Base-by-base conservation (phyloP, 2,113 vertebrate genomes). In the Hymenochirus boettgeri region DNA sequence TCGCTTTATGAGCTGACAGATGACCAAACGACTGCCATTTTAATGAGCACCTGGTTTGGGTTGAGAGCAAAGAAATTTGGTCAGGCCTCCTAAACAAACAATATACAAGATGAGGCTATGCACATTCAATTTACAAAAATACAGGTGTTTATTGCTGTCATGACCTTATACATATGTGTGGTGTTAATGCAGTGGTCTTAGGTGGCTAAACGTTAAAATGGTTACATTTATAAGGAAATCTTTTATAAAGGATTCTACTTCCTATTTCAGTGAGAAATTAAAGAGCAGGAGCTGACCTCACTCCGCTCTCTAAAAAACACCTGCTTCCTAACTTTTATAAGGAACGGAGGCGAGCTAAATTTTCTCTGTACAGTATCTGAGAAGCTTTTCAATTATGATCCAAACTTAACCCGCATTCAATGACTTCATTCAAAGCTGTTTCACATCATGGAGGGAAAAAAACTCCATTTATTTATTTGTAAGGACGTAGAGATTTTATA, bases 391-490 rank as follows among this genome's bases (percentile, higher is more conserved):
- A 83, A 75, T 75, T 71, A 72, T 63, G 82, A 70, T 83, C 82
- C 84, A 85, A 88, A 76, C 82, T 75, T 88, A 86, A 85, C 79
- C 85, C 84, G 75, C 73, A 80, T 54, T 79, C 74, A 80, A 80
- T 88, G 83, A 87, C 82, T 84, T 87, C 83, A 86, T 83, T 78
- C 82, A 86, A 79, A 86, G 80, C 83, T 82, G 81, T 77, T 85
- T 86, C 86, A 84, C 79, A 84, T 86, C 84, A 79, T 56, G 76
- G 83, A 73, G 73, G n/a, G n/a, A n/a, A 7, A 87, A 79, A 89
- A 82, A 80, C 74, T 75, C 70, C 18, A 24, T 85, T 83, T 87
- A 83, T 85, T 86, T 86, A 42, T 42, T 42, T 42, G 39, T 42
- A 42, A 42, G 39, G 83, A 84, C 79, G 81, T 82, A 53, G 60